Base-by-base conservation (phyloP, 2,888 invertebrate genomes). In the Cheilosia vulpina region DNA sequence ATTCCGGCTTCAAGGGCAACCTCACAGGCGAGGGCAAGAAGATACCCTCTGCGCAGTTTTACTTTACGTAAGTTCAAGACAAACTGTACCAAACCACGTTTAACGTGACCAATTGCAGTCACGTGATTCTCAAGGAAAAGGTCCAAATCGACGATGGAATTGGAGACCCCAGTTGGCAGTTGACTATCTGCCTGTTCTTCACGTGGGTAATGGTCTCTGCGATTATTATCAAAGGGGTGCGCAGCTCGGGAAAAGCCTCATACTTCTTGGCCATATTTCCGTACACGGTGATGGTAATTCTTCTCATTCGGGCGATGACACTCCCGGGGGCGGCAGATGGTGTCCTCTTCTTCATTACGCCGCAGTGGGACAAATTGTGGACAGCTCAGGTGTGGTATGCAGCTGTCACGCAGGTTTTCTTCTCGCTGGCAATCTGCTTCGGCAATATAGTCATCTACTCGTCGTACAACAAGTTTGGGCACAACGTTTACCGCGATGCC, bases 261-360 rank as follows among this genome's bases (percentile, higher is more conserved):
- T 96, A 96, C 89, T 94, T 96, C 88, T 94, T 96, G 4, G 96
- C 96, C 0, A 91, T 95, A 27, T 95, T 95, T 89, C 95, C 95
- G 0, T 95, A 95, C 88, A 90, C 93, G 38, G 93, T 96, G 55
- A 93, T 95, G 90, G 88, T 94, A 41, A 92, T 93, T 21, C 90
- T 95, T 58, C 92, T 96, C n/a, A 91, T 94, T 66, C 92, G 94
- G 62, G 93, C 95, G 0, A 90, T 93, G 45, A 94, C 94, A 0
- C 89, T 95, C 58, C 93, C 94, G 0, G 95, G 95, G 0, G 94
- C 95, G n/a, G 88, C 91, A 0, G 90, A 94, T 66, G 95, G 95
- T 0, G 93, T 95, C 6, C 88, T 94, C 1, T 95, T 93, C 91
- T 95, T 95, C 88, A 91, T 96, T 60, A 94, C 91, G 73, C 95